Evolutionary conservation across 2,888 invertebrate species (phyloP), one percentile per base, ranked within the genome.

Genomic region (Nymphalis c-album): DNA sequence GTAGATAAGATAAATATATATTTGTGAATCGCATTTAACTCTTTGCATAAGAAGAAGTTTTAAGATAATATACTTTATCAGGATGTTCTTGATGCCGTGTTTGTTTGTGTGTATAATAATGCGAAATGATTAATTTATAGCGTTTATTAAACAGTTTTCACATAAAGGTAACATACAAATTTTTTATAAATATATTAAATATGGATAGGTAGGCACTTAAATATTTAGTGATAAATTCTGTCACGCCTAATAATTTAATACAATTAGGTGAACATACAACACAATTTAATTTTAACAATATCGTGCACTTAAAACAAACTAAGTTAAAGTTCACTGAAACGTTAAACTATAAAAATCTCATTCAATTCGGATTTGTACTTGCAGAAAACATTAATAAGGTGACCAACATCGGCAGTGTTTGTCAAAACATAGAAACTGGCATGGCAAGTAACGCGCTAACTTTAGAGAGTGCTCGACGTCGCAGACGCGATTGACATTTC

Each of bases 281-380:
- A 90, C 90, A 90, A 83, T 87, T 87, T 85, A 85, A 85, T 86
- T 90, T 85, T 84, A 90, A 91, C 90, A 91, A 90, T 90, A 75
- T 89, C 91, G 91, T 91, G 91, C 91, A 90, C 90, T 90, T 90
- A 90, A 87, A 84, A 80, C 85, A 86, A 87, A 88, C 85, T 88
- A 88, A 88, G 89, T 90, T 89, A 90, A 89, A 87, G 85, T 88
- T 90, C 88, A 89, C 86, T 87, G 86, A 87, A 86, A 88, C 85
- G 90, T 91, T 88, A 91, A 87, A 88, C 87, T 91, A 87, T 85
- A 85, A 68, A 90, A 90, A 90, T 90, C 86, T 91, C 91, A 90
- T 90, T 91, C 90, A 89, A 86, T 86, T 91, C 85, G 88, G 90
- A 91, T 91, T 92, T 92, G 91, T 92, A 92, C 91, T 92, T 88